Percentiles rank a stretch among this genome's conserved stretches.
phyloP scores from a whole-genome alignment of 1,140 invertebrate genomes.

The Aphidius gifuensis region DNA sequence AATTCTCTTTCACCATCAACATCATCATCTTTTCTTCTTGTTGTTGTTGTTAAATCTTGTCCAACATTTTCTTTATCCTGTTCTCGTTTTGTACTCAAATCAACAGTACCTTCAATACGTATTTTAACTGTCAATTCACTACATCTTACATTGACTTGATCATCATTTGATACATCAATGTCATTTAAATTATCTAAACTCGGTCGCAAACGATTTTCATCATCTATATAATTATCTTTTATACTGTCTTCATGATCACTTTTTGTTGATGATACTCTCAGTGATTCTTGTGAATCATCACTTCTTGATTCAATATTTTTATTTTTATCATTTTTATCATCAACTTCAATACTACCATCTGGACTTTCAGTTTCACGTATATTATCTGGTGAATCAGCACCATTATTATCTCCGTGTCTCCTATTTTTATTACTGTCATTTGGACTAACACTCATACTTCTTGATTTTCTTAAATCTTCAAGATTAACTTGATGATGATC shows the following conservation, averaged over 20 bases:
- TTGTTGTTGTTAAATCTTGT: conserved; percentile 47
- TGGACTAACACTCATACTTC: conserved; percentile 40
- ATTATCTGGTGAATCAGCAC: conserved; percentile 27
- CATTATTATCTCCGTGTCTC: conserved; percentile 26
- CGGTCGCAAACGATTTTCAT: conserved; percentile 39
- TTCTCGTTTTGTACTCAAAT: conserved; percentile 45
- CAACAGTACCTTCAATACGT: conserved; percentile 47
- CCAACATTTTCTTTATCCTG: conserved; percentile 51
- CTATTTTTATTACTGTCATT: conserved; percentile 41
- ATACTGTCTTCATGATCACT: conserved; percentile 38
- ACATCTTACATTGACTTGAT: conserved; percentile 23
- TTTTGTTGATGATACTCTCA: conserved; percentile 36
- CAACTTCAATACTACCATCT: conserved; percentile 51
- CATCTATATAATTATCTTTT: conserved; percentile 34
- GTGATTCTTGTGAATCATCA: conserved; percentile 49
- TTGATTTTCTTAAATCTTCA: conserved; percentile 45
- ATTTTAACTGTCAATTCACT: conserved; percentile 46
- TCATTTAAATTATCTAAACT: conserved; percentile 48
- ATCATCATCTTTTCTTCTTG: conserved; percentile 44
- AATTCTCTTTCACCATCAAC: conserved; percentile 39
- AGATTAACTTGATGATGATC: conserved; percentile 37
- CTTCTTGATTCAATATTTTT: conserved; percentile 35
- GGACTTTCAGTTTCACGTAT: conserved; percentile 43
- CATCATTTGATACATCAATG: conserved; percentile 35
- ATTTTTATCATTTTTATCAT: conserved; percentile 44